Percentiles rank a stretch among this genome's conserved stretches.
Evolutionary conservation across 2,113 vertebrate genomes (phyloP).

Genomic region (Menidia beryllina): DNA sequence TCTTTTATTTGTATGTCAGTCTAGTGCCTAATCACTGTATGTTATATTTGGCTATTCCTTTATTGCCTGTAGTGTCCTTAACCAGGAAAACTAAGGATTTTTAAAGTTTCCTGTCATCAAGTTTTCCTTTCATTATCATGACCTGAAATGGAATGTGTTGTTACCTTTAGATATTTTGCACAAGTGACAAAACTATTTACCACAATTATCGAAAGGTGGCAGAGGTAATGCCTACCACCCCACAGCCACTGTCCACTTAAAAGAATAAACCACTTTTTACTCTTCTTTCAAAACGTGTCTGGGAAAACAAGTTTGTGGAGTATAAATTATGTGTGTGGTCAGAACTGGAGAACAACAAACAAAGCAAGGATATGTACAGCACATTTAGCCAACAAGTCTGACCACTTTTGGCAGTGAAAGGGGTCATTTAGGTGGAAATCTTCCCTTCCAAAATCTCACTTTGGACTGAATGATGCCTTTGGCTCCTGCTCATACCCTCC

Average conservation of each 20-base stretch:
- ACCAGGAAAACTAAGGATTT: neutral
- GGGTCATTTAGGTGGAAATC: conserved; percentile 51
- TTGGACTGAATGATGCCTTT: conserved; percentile 53
- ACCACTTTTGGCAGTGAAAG: conserved; percentile 37
- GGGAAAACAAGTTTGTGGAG: neutral
- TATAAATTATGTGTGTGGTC: neutral
- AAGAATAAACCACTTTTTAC: neutral
- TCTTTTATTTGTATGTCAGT: neutral
- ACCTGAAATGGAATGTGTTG: no score
- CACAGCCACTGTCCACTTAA: no score
- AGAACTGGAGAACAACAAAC: conserved; percentile 1
- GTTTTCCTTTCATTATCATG: no score
- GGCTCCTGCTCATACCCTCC: conserved; percentile 47
- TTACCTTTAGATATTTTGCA: no score
- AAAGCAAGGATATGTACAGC: conserved; percentile 14
- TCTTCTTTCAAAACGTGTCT: neutral
- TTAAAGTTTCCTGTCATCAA: no score
- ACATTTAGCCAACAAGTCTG: conserved; percentile 31
- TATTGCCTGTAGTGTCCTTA: neutral
- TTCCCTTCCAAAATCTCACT: conserved; percentile 60
- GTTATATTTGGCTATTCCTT: neutral
- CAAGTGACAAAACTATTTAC: no score
- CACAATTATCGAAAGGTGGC: no score
- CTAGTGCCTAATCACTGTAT: neutral
- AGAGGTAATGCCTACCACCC: no score